Conservation (phyloP, 1,140 invertebrate species). For the Bactericera cockerelli region DNA sequence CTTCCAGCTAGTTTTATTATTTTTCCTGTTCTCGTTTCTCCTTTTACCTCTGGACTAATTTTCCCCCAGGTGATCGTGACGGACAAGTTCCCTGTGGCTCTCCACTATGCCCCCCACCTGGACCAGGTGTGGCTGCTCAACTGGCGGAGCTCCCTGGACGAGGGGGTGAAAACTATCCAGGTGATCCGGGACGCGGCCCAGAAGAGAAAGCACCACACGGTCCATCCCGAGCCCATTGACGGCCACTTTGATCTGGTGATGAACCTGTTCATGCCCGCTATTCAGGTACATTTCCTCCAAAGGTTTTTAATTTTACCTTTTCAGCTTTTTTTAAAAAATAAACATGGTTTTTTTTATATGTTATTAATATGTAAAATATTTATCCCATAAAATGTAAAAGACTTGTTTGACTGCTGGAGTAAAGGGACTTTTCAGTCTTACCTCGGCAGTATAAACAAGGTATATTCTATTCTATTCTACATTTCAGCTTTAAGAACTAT, state of each 20-base stretch:
- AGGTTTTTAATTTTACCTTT: too few relatives aligned
- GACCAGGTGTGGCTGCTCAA: conserved; percentile 69
- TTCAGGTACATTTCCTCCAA: conserved; percentile 29
- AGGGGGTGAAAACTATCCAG: conserved; percentile 54
- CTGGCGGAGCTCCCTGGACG: conserved; percentile 41
- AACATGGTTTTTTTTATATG: too few relatives aligned
- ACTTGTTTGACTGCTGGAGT: too few relatives aligned
- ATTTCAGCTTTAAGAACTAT: conserved; percentile 10
- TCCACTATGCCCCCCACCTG: conserved; percentile 53
- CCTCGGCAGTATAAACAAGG: too few relatives aligned
- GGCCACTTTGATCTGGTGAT: conserved; percentile 62
- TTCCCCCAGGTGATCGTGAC: conserved; percentile 46
- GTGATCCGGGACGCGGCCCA: conserved; percentile 60
- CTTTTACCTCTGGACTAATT: too few relatives aligned
- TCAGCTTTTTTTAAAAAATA: too few relatives aligned
- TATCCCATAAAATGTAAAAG: too few relatives aligned
- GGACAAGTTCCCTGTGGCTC: conserved; percentile 54
- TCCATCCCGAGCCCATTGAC: conserved; percentile 64
- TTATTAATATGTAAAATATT: too few relatives aligned
- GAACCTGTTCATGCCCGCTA: conserved; percentile 50
- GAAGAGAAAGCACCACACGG: conserved; percentile 57
- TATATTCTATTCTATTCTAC: too few relatives aligned
- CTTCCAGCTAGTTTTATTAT: too few relatives aligned
- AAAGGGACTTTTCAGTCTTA: too few relatives aligned
- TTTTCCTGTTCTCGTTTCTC: too few relatives aligned